Evolutionary conservation across 2,888 invertebrate genomes (phyloP).

Genomic region (Acleris literana): DNA sequence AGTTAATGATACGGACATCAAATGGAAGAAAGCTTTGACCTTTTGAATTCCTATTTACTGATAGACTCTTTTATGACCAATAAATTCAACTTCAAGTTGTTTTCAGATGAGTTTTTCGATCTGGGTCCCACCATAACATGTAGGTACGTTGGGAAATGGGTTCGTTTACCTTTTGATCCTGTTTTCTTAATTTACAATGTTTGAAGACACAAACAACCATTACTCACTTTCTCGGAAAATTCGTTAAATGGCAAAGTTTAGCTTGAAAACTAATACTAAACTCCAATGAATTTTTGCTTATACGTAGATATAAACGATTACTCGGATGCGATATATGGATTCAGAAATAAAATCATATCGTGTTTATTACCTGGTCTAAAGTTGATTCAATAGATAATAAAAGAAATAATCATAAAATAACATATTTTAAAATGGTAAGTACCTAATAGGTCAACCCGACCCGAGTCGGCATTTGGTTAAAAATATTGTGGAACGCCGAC

Average conservation of each 20-base stretch:
- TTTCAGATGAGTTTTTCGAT: slow-evolving; percentile 7
- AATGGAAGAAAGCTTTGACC: slow-evolving; percentile 12
- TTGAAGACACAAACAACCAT: slow-evolving; percentile 5
- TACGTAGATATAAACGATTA: no score
- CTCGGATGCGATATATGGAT: neutral
- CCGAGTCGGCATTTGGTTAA: no score
- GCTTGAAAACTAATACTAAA: neutral
- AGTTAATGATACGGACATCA: neutral
- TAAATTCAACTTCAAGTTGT: slow-evolving; percentile 13
- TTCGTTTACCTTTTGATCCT: slow-evolving; percentile 16
- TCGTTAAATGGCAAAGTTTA: slow-evolving; percentile 5
- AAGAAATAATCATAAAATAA: no score
- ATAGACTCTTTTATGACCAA: slow-evolving; percentile 12
- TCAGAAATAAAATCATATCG: neutral
- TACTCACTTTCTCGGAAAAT: neutral
- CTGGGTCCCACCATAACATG: neutral
- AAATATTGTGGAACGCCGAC: no score
- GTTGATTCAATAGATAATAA: no score
- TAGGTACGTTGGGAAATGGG: slow-evolving; percentile 1
- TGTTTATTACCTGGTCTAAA: no score
- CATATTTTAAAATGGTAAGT: no score
- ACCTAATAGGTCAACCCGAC: no score
- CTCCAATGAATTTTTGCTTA: no score
- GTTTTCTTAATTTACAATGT: slow-evolving; percentile 3
- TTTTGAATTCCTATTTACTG: slow-evolving; percentile 12